Conservation (phyloP, 2,113 vertebrate species). For the Gopherus evgoodei region DNA sequence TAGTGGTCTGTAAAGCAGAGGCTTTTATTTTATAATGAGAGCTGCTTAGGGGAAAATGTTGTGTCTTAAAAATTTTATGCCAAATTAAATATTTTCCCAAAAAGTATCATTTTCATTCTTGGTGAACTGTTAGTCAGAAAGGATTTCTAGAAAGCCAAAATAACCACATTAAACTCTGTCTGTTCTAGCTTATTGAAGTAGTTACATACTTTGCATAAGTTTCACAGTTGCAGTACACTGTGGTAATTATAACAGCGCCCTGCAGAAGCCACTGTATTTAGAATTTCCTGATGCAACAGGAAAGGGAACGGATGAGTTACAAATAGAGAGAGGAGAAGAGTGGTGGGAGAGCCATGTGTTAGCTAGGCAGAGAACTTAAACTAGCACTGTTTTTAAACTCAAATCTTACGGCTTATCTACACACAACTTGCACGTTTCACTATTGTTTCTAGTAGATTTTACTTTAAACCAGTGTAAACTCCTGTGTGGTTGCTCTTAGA, state of each 20-base stretch:
- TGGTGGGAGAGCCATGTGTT: conserved; percentile 8
- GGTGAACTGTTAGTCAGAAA: neutral
- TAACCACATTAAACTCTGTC: conserved; percentile 1
- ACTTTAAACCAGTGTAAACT: neutral
- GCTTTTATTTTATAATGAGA: conserved; percentile 21
- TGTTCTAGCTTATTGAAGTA: conserved; percentile 18
- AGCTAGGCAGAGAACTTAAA: conserved; percentile 31
- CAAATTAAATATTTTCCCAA: neutral
- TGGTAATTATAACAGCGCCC: conserved; percentile 55
- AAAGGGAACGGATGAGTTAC: conserved; percentile 72
- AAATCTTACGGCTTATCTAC: neutral
- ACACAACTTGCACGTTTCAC: conserved; percentile 30
- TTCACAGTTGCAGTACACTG: conserved; percentile 49
- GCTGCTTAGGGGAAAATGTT: neutral
- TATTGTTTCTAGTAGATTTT: neutral
- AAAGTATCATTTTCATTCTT: neutral
- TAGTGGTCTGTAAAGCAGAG: neutral
- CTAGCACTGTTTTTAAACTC: neutral
- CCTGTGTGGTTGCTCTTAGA: neutral
- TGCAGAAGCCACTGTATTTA: conserved; percentile 62
- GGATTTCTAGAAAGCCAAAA: conserved; percentile 33
- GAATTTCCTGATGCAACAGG: conserved; percentile 74
- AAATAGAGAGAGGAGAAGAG: conserved; percentile 9
- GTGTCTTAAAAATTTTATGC: neutral
- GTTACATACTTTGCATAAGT: conserved; percentile 23